phyloP scores from a whole-genome alignment of 1,140 invertebrate genomes.

The Gryllus bimaculatus region DNA sequence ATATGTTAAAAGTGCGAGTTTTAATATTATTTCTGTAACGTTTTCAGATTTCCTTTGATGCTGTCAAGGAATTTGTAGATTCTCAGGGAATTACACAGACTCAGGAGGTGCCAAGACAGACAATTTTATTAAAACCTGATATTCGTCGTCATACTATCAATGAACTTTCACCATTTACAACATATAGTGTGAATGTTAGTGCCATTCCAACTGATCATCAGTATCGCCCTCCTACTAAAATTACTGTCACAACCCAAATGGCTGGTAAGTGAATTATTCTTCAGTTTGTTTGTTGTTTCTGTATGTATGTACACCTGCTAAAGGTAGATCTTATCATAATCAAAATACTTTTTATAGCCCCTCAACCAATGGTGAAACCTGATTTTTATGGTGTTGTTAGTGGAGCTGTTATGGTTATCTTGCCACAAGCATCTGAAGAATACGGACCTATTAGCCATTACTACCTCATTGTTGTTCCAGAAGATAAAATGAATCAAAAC shows the following conservation, averaged over 20 bases:
- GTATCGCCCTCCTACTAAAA: slow-evolving; percentile 82
- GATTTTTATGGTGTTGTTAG: slow-evolving; percentile 84
- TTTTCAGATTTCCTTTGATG: slow-evolving; percentile 72
- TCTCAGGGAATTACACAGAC: slow-evolving; percentile 85
- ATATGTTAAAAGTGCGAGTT: not conserved
- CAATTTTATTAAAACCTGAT: slow-evolving; percentile 60
- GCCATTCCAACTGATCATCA: slow-evolving; percentile 74
- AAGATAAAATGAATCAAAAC: slow-evolving; percentile 59
- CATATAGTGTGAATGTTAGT: slow-evolving; percentile 89
- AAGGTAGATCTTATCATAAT: too few species aligned
- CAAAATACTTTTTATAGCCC: slow-evolving; percentile 44
- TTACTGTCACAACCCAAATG: slow-evolving; percentile 94
- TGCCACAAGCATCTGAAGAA: slow-evolving; percentile 93
- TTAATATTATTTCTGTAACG: not conserved
- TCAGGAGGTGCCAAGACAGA: slow-evolving; percentile 63
- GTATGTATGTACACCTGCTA: not conserved
- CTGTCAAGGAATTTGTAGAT: slow-evolving; percentile 90
- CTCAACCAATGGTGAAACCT: slow-evolving; percentile 90
- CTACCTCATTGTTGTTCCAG: slow-evolving; percentile 90
- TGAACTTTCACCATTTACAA: slow-evolving; percentile 86
- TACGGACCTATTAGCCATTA: slow-evolving; percentile 99
- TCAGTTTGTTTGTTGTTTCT: too few species aligned
- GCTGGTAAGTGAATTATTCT: slow-evolving; percentile 38
- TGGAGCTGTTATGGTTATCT: slow-evolving; percentile 71
- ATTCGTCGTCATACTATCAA: slow-evolving; percentile 64